Base-by-base conservation (phyloP, 1,140 invertebrate species). In the Pseudomyrmex pallidus region DNA sequence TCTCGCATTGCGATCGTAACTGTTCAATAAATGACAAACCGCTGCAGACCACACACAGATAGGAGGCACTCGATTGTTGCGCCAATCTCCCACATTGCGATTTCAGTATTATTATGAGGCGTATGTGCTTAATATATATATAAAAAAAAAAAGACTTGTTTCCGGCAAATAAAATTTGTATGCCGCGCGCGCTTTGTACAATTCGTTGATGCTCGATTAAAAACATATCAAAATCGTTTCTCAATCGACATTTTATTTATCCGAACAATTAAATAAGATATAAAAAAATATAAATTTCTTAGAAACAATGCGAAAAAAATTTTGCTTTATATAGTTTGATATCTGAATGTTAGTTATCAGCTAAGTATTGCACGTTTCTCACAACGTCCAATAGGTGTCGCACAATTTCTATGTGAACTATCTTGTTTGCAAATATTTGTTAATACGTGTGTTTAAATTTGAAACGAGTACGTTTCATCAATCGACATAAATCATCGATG, bases 1-100 rank as follows among this genome's bases (percentile, higher is more conserved):
- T 93, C 90, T 89, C 90, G 90, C 87, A 93, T 90, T 91, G 92
- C 90, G 89, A 87, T 90, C 86, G 89, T 90, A 90, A 91, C 90
- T 74, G 89, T 85, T 86, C 82, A 80, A 72, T 76, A 90, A 91
- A 91, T 82, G 87, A 87, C 85, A 88, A 78, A 87, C 82, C 86
- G 87, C 84, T 85, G 72, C 64, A 83, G 61, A 67, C 35, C 35
- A 7, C 5, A 7, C 35, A 78, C 64, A 64, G 63, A 74, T 70
- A 74, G 73, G 67, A 66, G 35, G 52, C 82, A 82, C 74, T 80
- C 52, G 66, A 59, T 0, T 52, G 67, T 80, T 12, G 13, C 20
- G 59, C 57, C 48, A 52, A 59, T 80, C 44, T 50, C 46, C 9
- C 25, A 25, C 35, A 78, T 59, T 48, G 44, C n/a, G 13, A 48